These are phyloP conservation scores for Eriocheir sinensis DNA, from an alignment of 1,140 invertebrate genomes.

Conservation along the genomic window DNA sequence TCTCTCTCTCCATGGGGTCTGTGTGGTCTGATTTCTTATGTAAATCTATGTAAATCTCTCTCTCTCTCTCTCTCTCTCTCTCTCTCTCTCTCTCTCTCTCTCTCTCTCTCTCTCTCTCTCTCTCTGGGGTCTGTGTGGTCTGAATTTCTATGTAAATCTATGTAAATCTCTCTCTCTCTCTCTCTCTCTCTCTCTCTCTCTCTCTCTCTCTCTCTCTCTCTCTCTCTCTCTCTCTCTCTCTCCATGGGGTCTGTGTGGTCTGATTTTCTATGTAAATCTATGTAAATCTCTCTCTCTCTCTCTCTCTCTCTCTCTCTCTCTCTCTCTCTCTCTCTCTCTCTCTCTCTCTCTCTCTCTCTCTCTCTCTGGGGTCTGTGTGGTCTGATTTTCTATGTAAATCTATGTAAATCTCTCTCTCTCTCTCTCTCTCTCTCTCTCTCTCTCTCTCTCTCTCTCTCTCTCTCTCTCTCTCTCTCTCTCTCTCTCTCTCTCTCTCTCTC, in stretches of 20 bases:
- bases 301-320: background rate
- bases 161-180: constrained; percentile 39
- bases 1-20: no score
- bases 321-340: background rate
- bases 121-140: background rate
- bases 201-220: constrained; percentile 14
- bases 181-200: background rate
- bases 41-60: no score
- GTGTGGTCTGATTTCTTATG: no score
- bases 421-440: background rate
- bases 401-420: background rate
- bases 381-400: no score
- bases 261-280: background rate
- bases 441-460: background rate
- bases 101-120: background rate
- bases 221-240: constrained; percentile 43
- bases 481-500: no score
- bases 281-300: background rate
- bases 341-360: constrained; percentile 38
- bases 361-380: no score
- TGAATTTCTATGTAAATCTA: no score
- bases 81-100: background rate
- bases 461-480: background rate
- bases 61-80: background rate
- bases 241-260: no score